Evolutionary conservation across 2,888 invertebrate genomes (phyloP).

Genomic region (Siphlonurus alternatus): DNA sequence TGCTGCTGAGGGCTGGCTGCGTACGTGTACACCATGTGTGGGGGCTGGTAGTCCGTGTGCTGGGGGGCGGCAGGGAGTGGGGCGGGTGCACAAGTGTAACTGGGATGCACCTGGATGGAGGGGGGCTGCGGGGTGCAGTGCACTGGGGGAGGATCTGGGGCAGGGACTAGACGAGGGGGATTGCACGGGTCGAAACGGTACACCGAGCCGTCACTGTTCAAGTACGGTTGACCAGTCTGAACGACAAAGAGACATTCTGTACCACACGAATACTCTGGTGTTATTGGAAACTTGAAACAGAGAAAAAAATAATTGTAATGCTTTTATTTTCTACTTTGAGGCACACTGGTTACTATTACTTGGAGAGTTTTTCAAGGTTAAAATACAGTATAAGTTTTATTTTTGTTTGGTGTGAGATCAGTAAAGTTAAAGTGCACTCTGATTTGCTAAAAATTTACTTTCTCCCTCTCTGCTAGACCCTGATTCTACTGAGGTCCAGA

Average conservation of each 20-base stretch:
- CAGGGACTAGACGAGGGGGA: conserved; percentile 30
- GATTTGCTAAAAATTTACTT: too few species aligned
- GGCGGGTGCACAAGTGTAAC: background rate
- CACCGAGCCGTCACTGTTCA: conserved; percentile 56
- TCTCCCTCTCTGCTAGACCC: too few species aligned
- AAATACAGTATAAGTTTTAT: too few species aligned
- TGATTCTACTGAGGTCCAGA: too few species aligned
- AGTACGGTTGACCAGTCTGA: conserved; percentile 55
- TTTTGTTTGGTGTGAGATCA: too few species aligned
- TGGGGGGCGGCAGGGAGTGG: background rate
- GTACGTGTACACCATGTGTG: background rate
- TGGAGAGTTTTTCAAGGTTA: too few species aligned
- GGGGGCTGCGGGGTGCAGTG: conserved; percentile 6
- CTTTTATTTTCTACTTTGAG: background rate
- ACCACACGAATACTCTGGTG: background rate
- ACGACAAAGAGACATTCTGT: conserved; percentile 13
- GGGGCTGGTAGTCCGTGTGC: background rate
- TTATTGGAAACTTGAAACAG: conserved; percentile 3
- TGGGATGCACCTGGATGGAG: conserved; percentile 1
- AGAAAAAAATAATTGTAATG: conserved; percentile 4
- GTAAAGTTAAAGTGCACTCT: too few species aligned
- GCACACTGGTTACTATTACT: background rate
- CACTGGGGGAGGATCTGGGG: conserved; percentile 8
- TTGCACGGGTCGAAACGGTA: conserved; percentile 62
- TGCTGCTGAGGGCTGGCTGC: background rate